Evolutionary conservation across 2,797 vertebrate species (phyloP).

Genomic region (Ctenopoma kingsleyae): DNA sequence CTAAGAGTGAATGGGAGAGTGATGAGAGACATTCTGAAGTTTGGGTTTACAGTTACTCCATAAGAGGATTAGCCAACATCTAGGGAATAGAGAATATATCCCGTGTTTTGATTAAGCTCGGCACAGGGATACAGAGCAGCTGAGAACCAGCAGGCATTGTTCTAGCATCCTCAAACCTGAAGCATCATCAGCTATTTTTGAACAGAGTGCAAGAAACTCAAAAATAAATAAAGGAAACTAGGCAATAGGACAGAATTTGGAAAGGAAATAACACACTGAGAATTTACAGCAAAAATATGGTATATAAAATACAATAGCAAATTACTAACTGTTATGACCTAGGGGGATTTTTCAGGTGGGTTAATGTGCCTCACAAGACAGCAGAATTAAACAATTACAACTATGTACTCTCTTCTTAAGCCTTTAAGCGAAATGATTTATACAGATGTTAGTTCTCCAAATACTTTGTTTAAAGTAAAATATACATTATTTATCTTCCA

Average conservation of each 20-base stretch:
- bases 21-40: slow-evolving; percentile 60
- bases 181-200: slow-evolving; percentile 34
- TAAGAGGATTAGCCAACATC: slow-evolving; percentile 69
- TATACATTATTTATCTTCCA: slow-evolving; percentile 49
- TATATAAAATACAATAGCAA: background rate
- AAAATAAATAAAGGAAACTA: background rate
- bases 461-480: slow-evolving; percentile 39
- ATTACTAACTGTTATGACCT: background rate
- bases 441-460: slow-evolving; percentile 27
- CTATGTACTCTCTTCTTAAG: slow-evolving; percentile 18
- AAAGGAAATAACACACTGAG: background rate
- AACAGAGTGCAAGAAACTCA: slow-evolving; percentile 11
- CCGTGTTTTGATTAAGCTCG: slow-evolving; percentile 57
- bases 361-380: slow-evolving; percentile 11
- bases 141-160: slow-evolving; percentile 28
- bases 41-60: slow-evolving; percentile 64
- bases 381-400: slow-evolving; percentile 19
- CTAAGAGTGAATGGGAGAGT: slow-evolving; percentile 42
- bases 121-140: slow-evolving; percentile 31
- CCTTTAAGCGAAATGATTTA: slow-evolving; percentile 36
- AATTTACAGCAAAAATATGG: background rate
- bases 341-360: background rate
- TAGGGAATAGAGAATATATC: slow-evolving; percentile 54
- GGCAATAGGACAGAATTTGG: background rate
- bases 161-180: slow-evolving; percentile 39